phyloP scores from a whole-genome alignment of 2,113 vertebrate species.

The Prunella fulvescens region DNA sequence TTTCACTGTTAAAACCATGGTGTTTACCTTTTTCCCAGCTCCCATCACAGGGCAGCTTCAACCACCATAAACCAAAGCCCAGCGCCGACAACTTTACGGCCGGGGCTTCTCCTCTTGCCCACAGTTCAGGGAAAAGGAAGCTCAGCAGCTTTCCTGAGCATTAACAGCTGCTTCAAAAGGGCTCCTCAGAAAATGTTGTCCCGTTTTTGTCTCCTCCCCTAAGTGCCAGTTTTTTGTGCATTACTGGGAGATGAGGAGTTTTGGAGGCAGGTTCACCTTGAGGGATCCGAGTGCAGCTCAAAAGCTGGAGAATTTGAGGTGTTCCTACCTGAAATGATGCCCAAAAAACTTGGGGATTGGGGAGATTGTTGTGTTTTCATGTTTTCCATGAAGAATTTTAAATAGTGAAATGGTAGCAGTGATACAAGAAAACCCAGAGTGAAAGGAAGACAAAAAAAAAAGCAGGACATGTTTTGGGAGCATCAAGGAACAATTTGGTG shows the following conservation, averaged over 20 bases:
- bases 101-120: constrained; percentile 3
- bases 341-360: not conserved
- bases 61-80: constrained; percentile 56
- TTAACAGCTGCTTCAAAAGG: constrained; percentile 8
- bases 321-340: fast-evolving
- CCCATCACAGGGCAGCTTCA: not conserved
- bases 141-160: constrained; percentile 27
- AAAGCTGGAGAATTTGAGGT: not conserved
- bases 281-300: not conserved
- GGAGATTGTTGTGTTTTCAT: not conserved
- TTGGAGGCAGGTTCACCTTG: not conserved
- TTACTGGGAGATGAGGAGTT: not conserved
- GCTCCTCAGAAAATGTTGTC: not conserved
- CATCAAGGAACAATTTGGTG: fast-evolving
- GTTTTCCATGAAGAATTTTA: not conserved
- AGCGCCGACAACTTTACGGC: constrained; percentile 28
- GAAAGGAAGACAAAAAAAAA: not conserved
- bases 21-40: constrained; percentile 68
- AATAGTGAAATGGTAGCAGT: fast-evolving
- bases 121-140: constrained; percentile 69
- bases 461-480: fast-evolving
- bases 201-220: not conserved
- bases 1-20: constrained; percentile 67
- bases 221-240: not conserved
- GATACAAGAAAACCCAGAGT: not conserved